These are phyloP conservation scores for Cherax destructor DNA, from an alignment of 1,140 invertebrate species.

Conservation along the genomic window DNA sequence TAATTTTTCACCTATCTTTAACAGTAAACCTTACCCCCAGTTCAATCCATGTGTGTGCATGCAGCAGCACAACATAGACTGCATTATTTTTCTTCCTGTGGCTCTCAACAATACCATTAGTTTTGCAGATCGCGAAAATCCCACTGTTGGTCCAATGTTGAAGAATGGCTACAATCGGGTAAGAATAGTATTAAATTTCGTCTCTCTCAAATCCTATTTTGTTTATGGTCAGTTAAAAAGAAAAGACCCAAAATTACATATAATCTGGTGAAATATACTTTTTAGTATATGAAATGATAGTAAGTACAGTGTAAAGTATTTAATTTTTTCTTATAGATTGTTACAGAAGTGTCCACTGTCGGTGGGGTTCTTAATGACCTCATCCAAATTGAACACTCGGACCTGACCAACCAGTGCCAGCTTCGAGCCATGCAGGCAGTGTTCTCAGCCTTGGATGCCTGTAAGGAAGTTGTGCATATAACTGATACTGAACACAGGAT, in stretches of 20 bases:
- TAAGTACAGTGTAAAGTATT: no score
- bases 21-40: no score
- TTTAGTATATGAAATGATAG: not conserved
- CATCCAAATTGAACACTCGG: slow-evolving; percentile 82
- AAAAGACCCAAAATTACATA: slow-evolving; percentile 3
- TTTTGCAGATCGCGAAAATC: slow-evolving; percentile 75
- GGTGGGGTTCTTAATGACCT: slow-evolving; percentile 85
- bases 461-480: slow-evolving; percentile 89
- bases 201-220: no score
- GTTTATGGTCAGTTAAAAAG: slow-evolving; percentile 11
- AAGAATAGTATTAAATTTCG: not conserved
- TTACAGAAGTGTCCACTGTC: slow-evolving; percentile 82
- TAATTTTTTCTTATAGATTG: slow-evolving; percentile 78
- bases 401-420: slow-evolving; percentile 79
- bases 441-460: slow-evolving; percentile 88
- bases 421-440: slow-evolving; percentile 83
- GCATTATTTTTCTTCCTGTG: not conserved
- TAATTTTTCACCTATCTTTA: no score
- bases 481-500: slow-evolving; percentile 89
- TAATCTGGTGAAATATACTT: not conserved
- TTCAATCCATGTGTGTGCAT: not conserved
- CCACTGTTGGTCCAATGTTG: slow-evolving; percentile 74
- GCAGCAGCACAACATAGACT: not conserved
- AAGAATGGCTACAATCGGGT: slow-evolving; percentile 77
- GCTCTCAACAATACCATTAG: slow-evolving; percentile 70